Evolutionary conservation across 1,140 invertebrate species (phyloP).

Genomic region (Ditylenchus dipsaci): DNA sequence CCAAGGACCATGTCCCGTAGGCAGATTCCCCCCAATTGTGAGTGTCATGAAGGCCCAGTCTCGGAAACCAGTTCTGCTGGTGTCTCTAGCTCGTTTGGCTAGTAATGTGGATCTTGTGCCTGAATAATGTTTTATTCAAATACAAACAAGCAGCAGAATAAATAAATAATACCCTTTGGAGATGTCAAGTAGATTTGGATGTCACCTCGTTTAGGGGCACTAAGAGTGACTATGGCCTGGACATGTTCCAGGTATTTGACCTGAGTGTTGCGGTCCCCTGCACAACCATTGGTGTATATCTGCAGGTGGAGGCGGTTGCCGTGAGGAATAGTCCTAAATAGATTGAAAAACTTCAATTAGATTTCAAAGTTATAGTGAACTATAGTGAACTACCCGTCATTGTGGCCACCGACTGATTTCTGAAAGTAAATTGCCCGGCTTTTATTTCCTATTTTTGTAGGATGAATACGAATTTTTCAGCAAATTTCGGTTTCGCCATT

Average conservation of each 20-base stretch:
- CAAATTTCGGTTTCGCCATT: too few species aligned
- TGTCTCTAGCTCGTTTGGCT: slow-evolving; percentile 77
- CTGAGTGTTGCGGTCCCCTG: slow-evolving; percentile 66
- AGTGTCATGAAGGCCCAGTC: slow-evolving; percentile 64
- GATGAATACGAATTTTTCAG: too few species aligned
- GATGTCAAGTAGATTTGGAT: slow-evolving; percentile 81
- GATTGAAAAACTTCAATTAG: too few species aligned
- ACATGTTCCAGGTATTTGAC: slow-evolving; percentile 91
- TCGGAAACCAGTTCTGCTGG: slow-evolving; percentile 77
- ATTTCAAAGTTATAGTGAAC: too few species aligned
- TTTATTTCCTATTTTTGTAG: too few species aligned
- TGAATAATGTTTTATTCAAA: slow-evolving; percentile 14
- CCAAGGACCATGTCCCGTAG: slow-evolving; percentile 45
- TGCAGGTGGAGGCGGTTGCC: slow-evolving; percentile 46
- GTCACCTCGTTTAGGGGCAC: slow-evolving; percentile 75
- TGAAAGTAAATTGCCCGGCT: too few species aligned
- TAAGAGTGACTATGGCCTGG: slow-evolving; percentile 72
- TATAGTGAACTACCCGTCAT: too few species aligned
- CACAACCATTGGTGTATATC: slow-evolving; percentile 43
- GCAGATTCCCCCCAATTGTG: slow-evolving; percentile 53
- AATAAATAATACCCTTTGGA: slow-evolving; percentile 70
- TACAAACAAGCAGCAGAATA: too few species aligned
- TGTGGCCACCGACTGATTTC: too few species aligned
- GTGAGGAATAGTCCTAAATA: slow-evolving; percentile 37
- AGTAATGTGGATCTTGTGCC: slow-evolving; percentile 69